These are phyloP conservation scores for Molossus molossus DNA, from an alignment of 2,797 vertebrate genomes.

Conservation along the genomic window DNA sequence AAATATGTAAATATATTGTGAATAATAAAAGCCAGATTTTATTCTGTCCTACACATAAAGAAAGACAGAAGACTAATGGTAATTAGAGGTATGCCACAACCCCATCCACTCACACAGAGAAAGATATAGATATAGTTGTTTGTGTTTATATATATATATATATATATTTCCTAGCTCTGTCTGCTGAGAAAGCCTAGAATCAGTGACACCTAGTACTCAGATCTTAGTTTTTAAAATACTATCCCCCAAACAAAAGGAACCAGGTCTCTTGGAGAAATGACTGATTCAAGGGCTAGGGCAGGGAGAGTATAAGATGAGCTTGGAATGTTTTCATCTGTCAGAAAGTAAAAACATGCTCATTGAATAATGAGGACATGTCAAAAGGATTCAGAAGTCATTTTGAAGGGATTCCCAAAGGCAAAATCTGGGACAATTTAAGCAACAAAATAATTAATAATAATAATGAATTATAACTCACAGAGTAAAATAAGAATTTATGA, in stretches of 20 bases:
- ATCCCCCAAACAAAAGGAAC: constrained; percentile 9
- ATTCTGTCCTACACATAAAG: neutral
- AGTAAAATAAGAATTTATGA: constrained; percentile 18
- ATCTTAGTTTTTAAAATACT: constrained; percentile 30
- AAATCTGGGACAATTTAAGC: constrained; percentile 21
- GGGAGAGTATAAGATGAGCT: neutral
- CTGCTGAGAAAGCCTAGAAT: neutral
- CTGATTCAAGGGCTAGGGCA: neutral
- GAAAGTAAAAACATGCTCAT: neutral
- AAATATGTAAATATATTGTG: neutral
- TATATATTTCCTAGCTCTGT: neutral
- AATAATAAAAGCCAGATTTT: neutral
- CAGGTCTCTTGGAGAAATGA: constrained; percentile 4
- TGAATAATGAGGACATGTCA: neutral
- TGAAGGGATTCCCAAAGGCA: neutral
- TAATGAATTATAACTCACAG: neutral
- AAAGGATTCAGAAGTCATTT: neutral
- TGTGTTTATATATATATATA: too few species aligned
- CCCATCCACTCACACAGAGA: neutral
- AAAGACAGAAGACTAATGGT: neutral
- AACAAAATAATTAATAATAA: constrained; percentile 27
- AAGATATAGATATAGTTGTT: neutral
- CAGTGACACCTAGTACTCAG: neutral
- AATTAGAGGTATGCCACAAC: neutral
- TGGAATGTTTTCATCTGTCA: neutral